Conservation (phyloP, 1,140 invertebrate species). For the Ceratoteleas bidentatus region DNA sequence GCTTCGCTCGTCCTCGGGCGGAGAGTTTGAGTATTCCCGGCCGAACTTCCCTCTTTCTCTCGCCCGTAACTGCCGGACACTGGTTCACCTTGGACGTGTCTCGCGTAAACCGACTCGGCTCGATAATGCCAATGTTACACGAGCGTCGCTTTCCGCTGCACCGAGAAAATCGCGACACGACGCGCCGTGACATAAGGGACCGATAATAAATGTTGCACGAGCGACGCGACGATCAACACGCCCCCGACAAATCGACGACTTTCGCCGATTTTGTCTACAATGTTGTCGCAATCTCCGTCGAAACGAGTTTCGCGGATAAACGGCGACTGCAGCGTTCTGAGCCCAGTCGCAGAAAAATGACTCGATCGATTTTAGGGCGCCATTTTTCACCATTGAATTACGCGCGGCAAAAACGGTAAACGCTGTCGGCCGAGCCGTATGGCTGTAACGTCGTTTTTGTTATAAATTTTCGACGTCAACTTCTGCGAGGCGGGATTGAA, state of each 20-base stretch:
- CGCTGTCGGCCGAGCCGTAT: no score
- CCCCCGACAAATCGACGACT: conserved; percentile 8
- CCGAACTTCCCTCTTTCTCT: conserved; percentile 48
- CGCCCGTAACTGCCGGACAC: conserved; percentile 69
- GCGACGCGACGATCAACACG: conserved; percentile 7
- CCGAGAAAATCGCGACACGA: conserved; percentile 51
- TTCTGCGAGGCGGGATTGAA: no score
- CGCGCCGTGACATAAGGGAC: conserved; percentile 37
- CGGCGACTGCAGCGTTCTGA: neutral
- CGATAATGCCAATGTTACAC: conserved; percentile 53
- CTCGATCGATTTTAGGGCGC: no score
- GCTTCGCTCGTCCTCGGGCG: conserved; percentile 39
- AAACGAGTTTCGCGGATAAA: neutral
- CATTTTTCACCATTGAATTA: no score
- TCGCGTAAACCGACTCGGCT: conserved; percentile 61
- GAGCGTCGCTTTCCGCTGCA: conserved; percentile 48
- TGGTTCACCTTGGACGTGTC: conserved; percentile 78
- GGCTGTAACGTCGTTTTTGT: no score
- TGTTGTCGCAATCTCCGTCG: neutral
- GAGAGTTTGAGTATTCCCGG: conserved; percentile 46
- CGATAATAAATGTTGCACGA: conserved; percentile 40
- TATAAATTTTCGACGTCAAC: no score
- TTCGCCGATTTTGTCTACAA: neutral
- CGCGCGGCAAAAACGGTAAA: no score
- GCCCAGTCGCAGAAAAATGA: no score